Conservation (phyloP, 2,797 vertebrate species). For the Microctenopoma steveboyesi region DNA sequence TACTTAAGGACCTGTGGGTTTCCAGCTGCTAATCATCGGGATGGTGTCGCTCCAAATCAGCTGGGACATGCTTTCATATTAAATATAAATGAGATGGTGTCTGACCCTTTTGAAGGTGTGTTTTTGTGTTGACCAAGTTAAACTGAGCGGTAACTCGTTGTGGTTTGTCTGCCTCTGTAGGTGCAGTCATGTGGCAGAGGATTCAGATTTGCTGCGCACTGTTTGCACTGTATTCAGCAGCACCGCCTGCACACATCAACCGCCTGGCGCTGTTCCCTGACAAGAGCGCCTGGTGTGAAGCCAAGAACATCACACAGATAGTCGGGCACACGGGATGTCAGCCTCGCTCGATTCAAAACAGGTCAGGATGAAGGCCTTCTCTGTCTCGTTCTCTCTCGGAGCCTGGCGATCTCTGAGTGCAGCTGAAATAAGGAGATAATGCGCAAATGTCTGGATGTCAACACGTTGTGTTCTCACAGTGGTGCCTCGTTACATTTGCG, state of each 20-base stretch:
- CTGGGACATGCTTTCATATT: constrained; percentile 16
- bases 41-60: constrained; percentile 30
- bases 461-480: constrained; percentile 23
- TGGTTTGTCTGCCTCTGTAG: constrained; percentile 75
- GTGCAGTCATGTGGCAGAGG: constrained; percentile 82
- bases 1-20: not conserved
- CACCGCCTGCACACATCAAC: constrained; percentile 94
- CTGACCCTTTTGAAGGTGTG: not conserved
- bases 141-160: constrained; percentile 42
- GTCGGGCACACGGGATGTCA: constrained; percentile 97
- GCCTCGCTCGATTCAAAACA: constrained; percentile 98
- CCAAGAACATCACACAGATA: constrained; percentile 99
- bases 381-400: constrained; percentile 41
- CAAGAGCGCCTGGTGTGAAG: constrained; percentile 98
- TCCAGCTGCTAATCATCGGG: constrained; percentile 30
- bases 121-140: constrained; percentile 37
- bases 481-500: constrained; percentile 6
- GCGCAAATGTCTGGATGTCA: constrained; percentile 27
- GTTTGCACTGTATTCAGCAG: constrained; percentile 85
- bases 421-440: constrained; percentile 17
- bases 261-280: constrained; percentile 97
- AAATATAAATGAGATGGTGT: constrained; percentile 8
- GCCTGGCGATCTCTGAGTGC: constrained; percentile 33
- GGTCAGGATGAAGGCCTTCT: constrained; percentile 82
- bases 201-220: constrained; percentile 85